A percentile compares a stretch with the other conserved stretches of the same genome.
These are phyloP conservation scores for Coracopsis vasa DNA, from an alignment of 2,113 vertebrate species.

Conservation along the genomic window DNA sequence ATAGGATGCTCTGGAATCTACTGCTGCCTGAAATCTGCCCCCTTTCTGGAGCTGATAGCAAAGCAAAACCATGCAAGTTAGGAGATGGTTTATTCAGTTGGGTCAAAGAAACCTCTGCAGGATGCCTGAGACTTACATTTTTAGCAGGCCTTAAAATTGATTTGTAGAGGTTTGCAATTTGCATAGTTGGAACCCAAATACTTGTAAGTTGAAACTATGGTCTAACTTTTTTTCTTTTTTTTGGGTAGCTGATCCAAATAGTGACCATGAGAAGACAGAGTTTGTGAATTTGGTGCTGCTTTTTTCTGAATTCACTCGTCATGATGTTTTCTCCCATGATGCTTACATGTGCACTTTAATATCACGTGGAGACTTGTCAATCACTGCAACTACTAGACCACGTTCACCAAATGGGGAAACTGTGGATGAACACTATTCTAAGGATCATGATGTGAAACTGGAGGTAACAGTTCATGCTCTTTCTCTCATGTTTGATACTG, in stretches of 20 bases:
- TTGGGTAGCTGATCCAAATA: constrained; percentile 71
- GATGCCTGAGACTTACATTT: not conserved
- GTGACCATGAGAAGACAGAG: constrained; percentile 76
- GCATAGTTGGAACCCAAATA: not conserved
- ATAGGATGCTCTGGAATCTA: not conserved
- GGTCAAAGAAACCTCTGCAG: not conserved
- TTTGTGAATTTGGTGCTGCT: constrained; percentile 81
- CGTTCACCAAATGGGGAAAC: constrained; percentile 60
- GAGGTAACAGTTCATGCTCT: constrained; percentile 43
- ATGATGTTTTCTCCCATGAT: constrained; percentile 78
- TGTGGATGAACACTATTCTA: constrained; percentile 59
- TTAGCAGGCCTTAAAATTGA: not conserved
- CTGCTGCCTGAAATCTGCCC: not conserved
- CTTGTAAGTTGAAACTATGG: not conserved
- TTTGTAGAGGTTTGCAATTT: not conserved
- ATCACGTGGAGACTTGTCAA: constrained; percentile 73
- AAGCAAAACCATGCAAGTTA: not conserved
- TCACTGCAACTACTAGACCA: constrained; percentile 34
- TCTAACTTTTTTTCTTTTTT: not conserved
- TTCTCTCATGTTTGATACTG: not conserved
- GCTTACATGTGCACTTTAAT: constrained; percentile 82
- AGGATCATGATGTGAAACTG: constrained; percentile 66
- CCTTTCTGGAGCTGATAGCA: not conserved
- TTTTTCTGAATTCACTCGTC: constrained; percentile 79
- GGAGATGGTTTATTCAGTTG: not conserved